These are phyloP conservation scores for Branchellion lobata DNA, from an alignment of 2,888 invertebrate genomes.

Conservation along the genomic window DNA sequence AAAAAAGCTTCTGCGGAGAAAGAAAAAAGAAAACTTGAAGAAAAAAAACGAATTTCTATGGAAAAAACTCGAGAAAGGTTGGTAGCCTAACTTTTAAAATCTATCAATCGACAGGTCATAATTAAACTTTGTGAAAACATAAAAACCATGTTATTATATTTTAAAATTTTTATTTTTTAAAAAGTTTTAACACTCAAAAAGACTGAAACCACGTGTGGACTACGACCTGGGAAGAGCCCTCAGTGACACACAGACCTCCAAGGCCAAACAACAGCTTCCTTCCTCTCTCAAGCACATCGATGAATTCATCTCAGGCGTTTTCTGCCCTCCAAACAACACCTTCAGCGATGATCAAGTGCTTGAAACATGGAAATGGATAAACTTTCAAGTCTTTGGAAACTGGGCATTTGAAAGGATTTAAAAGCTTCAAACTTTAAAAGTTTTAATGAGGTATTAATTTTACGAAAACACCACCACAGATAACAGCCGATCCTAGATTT, in stretches of 20 bases:
- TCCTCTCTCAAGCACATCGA: not conserved
- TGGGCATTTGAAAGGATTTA: too few relatives aligned
- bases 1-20: not conserved
- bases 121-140: too few relatives aligned
- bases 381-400: too few relatives aligned
- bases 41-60: not conserved
- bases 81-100: not conserved
- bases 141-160: too few relatives aligned
- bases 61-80: not conserved
- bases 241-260: constrained; percentile 6
- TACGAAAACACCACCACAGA: too few relatives aligned
- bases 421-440: too few relatives aligned
- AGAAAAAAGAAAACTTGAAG: not conserved
- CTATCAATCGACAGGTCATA: too few relatives aligned
- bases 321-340: not conserved
- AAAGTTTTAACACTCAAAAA: too few relatives aligned
- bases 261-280: not conserved
- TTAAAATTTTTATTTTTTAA: too few relatives aligned
- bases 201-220: not conserved
- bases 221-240: not conserved
- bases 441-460: too few relatives aligned
- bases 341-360: not conserved
- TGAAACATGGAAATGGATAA: too few relatives aligned
- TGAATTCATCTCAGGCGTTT: not conserved
- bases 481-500: constrained; percentile 59